Evolutionary conservation across 2,113 vertebrate species (phyloP).

Genomic region (Ariopsis seemanni): DNA sequence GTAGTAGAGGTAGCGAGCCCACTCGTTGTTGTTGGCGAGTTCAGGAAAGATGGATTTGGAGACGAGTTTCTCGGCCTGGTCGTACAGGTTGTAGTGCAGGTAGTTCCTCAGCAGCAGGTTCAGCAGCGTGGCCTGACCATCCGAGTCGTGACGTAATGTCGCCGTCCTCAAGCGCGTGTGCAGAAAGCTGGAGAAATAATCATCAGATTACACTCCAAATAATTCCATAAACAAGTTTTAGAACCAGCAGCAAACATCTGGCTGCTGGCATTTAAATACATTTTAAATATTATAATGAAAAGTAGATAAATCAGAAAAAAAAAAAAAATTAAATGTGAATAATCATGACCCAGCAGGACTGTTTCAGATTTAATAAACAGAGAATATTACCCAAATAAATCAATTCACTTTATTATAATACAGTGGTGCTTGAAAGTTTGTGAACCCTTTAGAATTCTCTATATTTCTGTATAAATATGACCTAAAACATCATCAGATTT

Average conservation of each 20-base stretch:
- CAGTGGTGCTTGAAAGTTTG: too few species aligned
- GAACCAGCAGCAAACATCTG: neutral
- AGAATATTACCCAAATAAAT: neutral
- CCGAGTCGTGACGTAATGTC: slow-evolving; percentile 88
- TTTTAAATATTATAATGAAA: neutral
- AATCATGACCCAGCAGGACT: neutral
- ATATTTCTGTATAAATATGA: too few species aligned
- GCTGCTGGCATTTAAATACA: neutral
- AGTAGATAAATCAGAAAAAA: neutral
- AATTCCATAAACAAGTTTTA: too few species aligned
- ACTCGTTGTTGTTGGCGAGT: slow-evolving; percentile 98
- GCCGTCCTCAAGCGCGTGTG: slow-evolving; percentile 92
- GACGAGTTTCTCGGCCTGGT: slow-evolving; percentile 96
- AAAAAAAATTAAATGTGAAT: neutral
- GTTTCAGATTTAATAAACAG: neutral
- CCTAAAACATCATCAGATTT: too few species aligned
- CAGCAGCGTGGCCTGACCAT: slow-evolving; percentile 92
- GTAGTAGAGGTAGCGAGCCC: slow-evolving; percentile 98
- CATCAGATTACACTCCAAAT: neutral
- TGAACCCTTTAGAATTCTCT: too few species aligned
- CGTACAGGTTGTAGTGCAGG: slow-evolving; percentile 92
- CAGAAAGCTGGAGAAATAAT: slow-evolving; percentile 73
- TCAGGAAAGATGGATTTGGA: slow-evolving; percentile 97
- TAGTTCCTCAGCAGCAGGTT: slow-evolving; percentile 97
- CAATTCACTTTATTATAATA: too few species aligned